Conservation (phyloP, 2,888 invertebrate genomes). For the Abrostola tripartita region DNA sequence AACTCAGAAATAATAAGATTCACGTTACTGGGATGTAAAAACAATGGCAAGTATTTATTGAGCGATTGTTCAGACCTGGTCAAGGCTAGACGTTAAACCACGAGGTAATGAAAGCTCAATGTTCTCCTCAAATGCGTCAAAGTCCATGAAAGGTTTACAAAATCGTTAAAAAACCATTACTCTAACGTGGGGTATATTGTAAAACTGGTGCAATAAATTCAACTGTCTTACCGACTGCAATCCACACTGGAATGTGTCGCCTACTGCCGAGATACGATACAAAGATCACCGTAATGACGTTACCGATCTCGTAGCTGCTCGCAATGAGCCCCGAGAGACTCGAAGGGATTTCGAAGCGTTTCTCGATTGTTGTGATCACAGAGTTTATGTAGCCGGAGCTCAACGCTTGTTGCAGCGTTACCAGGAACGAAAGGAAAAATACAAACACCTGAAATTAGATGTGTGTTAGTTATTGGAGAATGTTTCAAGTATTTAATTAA, state of each 20-base stretch:
- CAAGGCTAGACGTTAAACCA: slow-evolving; percentile 37
- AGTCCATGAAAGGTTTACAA: too few relatives aligned
- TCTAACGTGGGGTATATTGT: slow-evolving; percentile 10
- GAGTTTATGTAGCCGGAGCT: slow-evolving; percentile 98
- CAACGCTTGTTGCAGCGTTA: slow-evolving; percentile 96
- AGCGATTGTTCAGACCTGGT: slow-evolving; percentile 32
- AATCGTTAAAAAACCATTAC: too few relatives aligned
- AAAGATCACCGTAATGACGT: slow-evolving; percentile 98
- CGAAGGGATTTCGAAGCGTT: slow-evolving; percentile 97
- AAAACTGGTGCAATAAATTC: slow-evolving; percentile 7
- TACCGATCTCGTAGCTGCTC: slow-evolving; percentile 98
- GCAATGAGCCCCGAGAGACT: slow-evolving; percentile 97
- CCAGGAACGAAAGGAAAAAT: slow-evolving; percentile 95
- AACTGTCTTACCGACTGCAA: slow-evolving; percentile 93
- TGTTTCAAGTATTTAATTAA: neutral
- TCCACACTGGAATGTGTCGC: slow-evolving; percentile 97
- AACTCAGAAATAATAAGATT: slow-evolving; percentile 15
- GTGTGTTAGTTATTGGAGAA: slow-evolving; percentile 19
- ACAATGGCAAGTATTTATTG: slow-evolving; percentile 23
- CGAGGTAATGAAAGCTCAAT: slow-evolving; percentile 12
- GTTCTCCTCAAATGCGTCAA: too few relatives aligned
- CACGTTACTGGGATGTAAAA: slow-evolving; percentile 7
- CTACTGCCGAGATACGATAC: slow-evolving; percentile 98
- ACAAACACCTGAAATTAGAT: slow-evolving; percentile 92
- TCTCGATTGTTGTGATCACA: slow-evolving; percentile 99